Evolutionary conservation across 2,113 vertebrate genomes (phyloP).

Genomic region (Anser brachyrhynchus): DNA sequence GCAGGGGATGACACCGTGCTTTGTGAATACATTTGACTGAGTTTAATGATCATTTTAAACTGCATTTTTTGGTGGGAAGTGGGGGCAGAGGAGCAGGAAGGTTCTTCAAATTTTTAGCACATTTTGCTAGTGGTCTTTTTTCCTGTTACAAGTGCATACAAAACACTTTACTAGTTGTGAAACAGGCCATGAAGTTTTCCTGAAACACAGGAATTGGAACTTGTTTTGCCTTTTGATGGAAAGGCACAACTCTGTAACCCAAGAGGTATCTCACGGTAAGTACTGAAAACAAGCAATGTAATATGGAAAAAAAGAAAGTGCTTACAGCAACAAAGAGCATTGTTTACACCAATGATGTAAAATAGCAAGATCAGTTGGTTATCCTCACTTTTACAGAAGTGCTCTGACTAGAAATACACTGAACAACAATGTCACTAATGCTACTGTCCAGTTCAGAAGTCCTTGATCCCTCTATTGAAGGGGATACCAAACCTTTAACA

Average conservation of each 20-base stretch:
- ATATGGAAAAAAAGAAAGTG: constrained; percentile 23
- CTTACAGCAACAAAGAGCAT: constrained; percentile 62
- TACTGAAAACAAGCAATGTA: constrained; percentile 32
- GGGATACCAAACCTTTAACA: constrained; percentile 44
- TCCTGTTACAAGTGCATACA: neutral
- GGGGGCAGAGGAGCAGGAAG: neutral
- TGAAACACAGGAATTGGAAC: neutral
- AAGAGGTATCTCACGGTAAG: constrained; percentile 33
- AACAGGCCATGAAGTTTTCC: neutral
- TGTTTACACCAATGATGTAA: constrained; percentile 14
- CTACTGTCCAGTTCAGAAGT: constrained; percentile 57
- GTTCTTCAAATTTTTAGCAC: neutral
- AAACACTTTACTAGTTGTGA: neutral
- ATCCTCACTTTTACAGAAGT: constrained; percentile 19
- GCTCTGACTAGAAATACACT: constrained; percentile 35
- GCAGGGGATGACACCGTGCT: neutral
- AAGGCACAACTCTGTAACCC: constrained; percentile 64
- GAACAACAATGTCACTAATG: constrained; percentile 40
- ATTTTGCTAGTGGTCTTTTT: neutral
- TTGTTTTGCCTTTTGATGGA: constrained; percentile 24
- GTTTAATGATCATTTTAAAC: neutral
- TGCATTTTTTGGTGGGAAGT: neutral
- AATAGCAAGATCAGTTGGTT: neutral
- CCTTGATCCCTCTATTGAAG: constrained; percentile 39
- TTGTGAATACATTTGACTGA: neutral